phyloP scores from a whole-genome alignment of 2,797 vertebrate species.

The Pseudomugil tenellus region DNA sequence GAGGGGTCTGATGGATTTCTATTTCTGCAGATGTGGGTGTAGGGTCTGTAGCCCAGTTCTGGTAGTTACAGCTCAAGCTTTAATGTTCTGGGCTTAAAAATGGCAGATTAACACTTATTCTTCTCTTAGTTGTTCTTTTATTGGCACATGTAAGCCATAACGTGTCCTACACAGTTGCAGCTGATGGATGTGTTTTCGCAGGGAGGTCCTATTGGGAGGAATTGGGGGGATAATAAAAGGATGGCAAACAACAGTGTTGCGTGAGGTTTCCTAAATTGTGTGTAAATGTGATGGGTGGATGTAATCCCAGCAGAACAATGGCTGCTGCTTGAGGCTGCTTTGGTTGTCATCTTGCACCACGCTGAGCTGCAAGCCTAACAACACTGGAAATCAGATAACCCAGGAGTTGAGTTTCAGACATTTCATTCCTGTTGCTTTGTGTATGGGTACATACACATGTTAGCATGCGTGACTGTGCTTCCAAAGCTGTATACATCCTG shows the following conservation, averaged over 20 bases:
- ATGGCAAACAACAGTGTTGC: constrained; percentile 60
- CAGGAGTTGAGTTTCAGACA: constrained; percentile 57
- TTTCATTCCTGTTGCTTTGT: constrained; percentile 18
- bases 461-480: constrained; percentile 3
- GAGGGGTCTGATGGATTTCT: constrained; percentile 51
- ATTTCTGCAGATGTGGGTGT: constrained; percentile 56
- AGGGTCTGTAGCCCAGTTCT: constrained; percentile 53
- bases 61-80: constrained; percentile 62
- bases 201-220: constrained; percentile 34
- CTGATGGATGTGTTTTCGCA: constrained; percentile 34
- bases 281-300: constrained; percentile 59
- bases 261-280: constrained; percentile 57
- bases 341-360: constrained; percentile 57
- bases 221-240: constrained; percentile 60
- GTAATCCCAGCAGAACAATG: constrained; percentile 71
- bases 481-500: constrained; percentile 32
- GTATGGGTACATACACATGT: constrained; percentile 13
- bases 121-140: constrained; percentile 49
- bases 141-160: constrained; percentile 45
- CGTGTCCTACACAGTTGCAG: constrained; percentile 20
- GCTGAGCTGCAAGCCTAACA: constrained; percentile 50
- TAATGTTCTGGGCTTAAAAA: constrained; percentile 46
- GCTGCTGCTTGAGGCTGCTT: constrained; percentile 57
- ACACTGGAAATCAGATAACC: constrained; percentile 59
- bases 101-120: constrained; percentile 65